Evolutionary conservation across 1,140 invertebrate genomes (phyloP).

Genomic region (Thalassaphorura encarpata): DNA sequence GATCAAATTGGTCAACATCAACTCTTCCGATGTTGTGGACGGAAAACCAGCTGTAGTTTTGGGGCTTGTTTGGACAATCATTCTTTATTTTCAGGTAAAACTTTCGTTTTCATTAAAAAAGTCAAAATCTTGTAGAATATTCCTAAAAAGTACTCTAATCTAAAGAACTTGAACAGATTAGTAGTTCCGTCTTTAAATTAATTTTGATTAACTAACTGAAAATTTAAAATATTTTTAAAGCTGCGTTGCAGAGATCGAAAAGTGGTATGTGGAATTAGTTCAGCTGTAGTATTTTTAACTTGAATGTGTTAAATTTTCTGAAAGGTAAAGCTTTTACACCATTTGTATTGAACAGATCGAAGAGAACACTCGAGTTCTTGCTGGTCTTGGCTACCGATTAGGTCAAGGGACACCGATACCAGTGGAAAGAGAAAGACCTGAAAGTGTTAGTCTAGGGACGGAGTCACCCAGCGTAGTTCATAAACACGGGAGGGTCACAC

Average conservation of each 20-base stretch:
- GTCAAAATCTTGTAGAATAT: neutral
- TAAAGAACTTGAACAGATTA: neutral
- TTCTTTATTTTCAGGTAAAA: conserved; percentile 96
- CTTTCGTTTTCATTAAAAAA: neutral
- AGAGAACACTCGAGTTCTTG: conserved; percentile 82
- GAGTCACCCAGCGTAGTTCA: conserved; percentile 20
- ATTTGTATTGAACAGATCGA: conserved; percentile 60
- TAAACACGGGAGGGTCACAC: conserved; percentile 24
- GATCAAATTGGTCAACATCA: conserved; percentile 99
- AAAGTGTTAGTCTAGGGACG: conserved; percentile 15
- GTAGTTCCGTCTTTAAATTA: neutral
- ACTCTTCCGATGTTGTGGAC: conserved; percentile 94
- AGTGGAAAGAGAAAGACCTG: conserved; percentile 7
- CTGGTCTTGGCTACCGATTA: conserved; percentile 70
- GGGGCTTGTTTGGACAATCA: conserved; percentile 98
- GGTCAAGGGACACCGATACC: conserved; percentile 50
- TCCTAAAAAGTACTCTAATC: neutral
- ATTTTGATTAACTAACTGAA: conserved; percentile 4
- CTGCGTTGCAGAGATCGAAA: conserved; percentile 45
- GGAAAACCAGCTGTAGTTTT: conserved; percentile 93
- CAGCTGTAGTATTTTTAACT: neutral
- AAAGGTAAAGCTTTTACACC: neutral
- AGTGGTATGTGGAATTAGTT: conserved; percentile 38
- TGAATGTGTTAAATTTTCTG: neutral
- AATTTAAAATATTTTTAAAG: conserved; percentile 29